Conservation (phyloP, 2,888 invertebrate genomes). For the Brachypalpus laphriformis region DNA sequence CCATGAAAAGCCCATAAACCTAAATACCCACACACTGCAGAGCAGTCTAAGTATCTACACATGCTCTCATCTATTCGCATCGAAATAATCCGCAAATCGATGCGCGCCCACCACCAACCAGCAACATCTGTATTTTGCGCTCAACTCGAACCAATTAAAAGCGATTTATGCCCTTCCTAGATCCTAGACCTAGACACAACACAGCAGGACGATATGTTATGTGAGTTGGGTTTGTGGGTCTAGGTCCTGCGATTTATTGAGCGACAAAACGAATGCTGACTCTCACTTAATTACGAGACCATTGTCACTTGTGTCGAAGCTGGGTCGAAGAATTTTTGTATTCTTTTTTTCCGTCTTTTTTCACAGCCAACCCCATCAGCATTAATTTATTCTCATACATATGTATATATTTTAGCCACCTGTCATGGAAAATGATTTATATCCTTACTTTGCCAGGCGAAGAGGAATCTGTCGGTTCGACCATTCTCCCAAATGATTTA, state of each 20-base stretch:
- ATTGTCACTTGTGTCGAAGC: conserved; percentile 68
- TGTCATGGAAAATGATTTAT: conserved; percentile 68
- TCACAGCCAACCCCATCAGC: not conserved
- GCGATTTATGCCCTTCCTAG: conserved; percentile 57
- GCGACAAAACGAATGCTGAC: conserved; percentile 67
- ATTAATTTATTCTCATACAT: conserved; percentile 49
- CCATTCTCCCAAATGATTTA: conserved; percentile 58
- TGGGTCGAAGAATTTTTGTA: conserved; percentile 18
- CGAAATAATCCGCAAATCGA: conserved; percentile 56
- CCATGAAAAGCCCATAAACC: conserved; percentile 56
- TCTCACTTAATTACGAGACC: conserved; percentile 72
- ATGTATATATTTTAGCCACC: conserved; percentile 59
- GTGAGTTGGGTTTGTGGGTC: not conserved
- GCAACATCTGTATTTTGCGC: conserved; percentile 39
- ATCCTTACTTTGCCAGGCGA: conserved; percentile 15
- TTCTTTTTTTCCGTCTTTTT: not conserved
- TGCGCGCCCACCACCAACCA: conserved; percentile 4
- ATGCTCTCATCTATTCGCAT: not conserved
- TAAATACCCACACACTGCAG: conserved; percentile 25
- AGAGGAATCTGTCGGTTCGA: conserved; percentile 30
- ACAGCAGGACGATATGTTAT: not conserved
- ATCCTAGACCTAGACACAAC: not conserved
- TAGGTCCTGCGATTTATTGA: conserved; percentile 57
- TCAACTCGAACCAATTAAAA: conserved; percentile 61
- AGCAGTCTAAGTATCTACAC: not conserved